Conservation (phyloP, 2,888 invertebrate species). For the Caradrina clavipalpis region DNA sequence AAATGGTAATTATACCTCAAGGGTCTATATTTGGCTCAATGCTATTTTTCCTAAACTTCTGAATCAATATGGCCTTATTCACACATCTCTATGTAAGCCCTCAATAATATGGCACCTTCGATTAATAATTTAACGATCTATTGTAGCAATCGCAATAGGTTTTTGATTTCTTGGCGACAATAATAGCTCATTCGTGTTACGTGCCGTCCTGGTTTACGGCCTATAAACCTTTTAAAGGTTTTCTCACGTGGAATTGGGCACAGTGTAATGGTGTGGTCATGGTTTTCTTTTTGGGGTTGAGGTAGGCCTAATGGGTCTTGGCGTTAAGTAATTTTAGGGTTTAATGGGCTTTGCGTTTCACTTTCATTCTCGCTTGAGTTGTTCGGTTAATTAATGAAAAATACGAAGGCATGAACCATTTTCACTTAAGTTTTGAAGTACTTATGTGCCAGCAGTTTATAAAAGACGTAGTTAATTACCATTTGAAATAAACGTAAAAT, state of each 20-base stretch:
- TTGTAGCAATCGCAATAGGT: conserved; percentile 53
- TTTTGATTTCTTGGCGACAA: conserved; percentile 43
- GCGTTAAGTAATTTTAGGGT: not conserved
- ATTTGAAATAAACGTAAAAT: not conserved
- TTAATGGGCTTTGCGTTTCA: not conserved
- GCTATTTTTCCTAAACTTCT: not conserved
- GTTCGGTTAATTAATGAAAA: not conserved
- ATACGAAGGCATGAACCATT: not conserved
- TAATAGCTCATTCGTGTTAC: conserved; percentile 40
- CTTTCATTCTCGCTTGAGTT: not conserved
- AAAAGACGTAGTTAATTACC: not conserved
- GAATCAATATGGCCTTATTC: conserved; percentile 6
- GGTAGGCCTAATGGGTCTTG: not conserved
- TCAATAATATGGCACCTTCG: conserved; percentile 42
- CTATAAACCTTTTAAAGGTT: conserved; percentile 24
- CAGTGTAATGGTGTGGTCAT: not conserved
- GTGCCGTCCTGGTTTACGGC: conserved; percentile 28
- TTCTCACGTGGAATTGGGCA: conserved; percentile 27
- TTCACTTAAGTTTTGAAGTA: not conserved
- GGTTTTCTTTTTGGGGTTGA: not conserved
- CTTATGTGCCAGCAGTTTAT: not conserved
- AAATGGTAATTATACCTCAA: conserved; percentile 15
- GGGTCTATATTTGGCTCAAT: conserved; percentile 21
- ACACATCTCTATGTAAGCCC: conserved; percentile 1
- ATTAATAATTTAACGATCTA: conserved; percentile 56